Conservation (phyloP, 1,140 invertebrate species). For the Nylanderia fulva region DNA sequence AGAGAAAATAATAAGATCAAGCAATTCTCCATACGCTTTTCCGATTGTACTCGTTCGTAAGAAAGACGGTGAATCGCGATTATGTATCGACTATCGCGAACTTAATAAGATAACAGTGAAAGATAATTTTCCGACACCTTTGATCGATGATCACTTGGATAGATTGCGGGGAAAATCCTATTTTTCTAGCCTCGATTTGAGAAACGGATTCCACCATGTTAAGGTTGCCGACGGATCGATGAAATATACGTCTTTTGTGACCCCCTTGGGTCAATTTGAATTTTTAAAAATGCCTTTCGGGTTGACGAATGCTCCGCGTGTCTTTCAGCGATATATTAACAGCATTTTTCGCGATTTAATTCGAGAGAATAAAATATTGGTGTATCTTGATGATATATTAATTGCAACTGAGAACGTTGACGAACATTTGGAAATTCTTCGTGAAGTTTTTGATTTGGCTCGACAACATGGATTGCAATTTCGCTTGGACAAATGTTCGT, state of each 20-base stretch:
- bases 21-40: conserved; percentile 73
- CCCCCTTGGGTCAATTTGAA: conserved; percentile 72
- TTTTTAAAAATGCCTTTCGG: conserved; percentile 84
- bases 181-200: conserved; percentile 64
- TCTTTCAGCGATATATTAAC: conserved; percentile 78
- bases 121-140: conserved; percentile 68
- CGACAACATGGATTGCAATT: not conserved
- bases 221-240: conserved; percentile 28
- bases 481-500: not conserved
- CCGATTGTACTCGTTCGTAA: conserved; percentile 77
- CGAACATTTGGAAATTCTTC: not conserved
- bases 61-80: conserved; percentile 70
- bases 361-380: conserved; percentile 11
- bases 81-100: conserved; percentile 81
- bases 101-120: conserved; percentile 81
- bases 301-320: conserved; percentile 79
- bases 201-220: conserved; percentile 48
- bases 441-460: not conserved
- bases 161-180: conserved; percentile 55
- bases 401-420: not conserved
- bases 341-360: not conserved
- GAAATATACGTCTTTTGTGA: conserved; percentile 66
- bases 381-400: conserved; percentile 67
- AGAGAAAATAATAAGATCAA: conserved; percentile 65
- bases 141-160: conserved; percentile 75